These are phyloP conservation scores for Aegotheles bennettii DNA, from an alignment of 2,113 vertebrate species.

Conservation along the genomic window DNA sequence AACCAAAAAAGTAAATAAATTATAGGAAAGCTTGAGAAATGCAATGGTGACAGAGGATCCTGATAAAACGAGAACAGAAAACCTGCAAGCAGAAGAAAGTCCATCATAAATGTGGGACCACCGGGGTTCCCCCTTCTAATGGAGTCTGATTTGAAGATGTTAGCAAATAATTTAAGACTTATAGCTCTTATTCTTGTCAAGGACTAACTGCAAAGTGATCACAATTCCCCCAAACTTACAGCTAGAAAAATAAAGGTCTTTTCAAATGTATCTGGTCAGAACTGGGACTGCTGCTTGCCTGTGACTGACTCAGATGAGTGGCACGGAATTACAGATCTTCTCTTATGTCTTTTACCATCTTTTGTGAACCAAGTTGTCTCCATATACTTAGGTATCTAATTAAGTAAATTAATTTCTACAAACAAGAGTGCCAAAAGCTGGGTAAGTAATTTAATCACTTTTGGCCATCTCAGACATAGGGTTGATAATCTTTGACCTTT, in stretches of 20 bases:
- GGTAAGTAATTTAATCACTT: not conserved
- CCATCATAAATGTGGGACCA: not conserved
- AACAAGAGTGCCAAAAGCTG: not conserved
- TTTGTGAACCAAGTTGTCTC: not conserved
- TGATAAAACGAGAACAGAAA: not conserved
- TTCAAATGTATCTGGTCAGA: not conserved
- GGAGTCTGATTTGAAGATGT: not conserved
- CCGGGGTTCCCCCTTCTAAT: not conserved
- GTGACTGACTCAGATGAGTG: not conserved
- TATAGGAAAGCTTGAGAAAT: not conserved
- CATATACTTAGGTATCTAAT: not conserved
- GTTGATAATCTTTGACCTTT: not conserved
- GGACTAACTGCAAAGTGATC: not conserved
- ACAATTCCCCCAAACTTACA: not conserved
- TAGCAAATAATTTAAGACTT: not conserved
- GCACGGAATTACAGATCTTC: not conserved
- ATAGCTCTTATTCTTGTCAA: not conserved
- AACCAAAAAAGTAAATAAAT: not conserved
- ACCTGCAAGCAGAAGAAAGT: not conserved
- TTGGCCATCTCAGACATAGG: not conserved
- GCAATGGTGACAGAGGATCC: not conserved
- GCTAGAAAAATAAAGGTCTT: not conserved
- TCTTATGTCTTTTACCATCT: not conserved
- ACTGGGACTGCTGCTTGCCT: not conserved
- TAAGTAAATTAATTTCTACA: not conserved